These are phyloP conservation scores for Mustelus asterias DNA, from an alignment of 2,113 vertebrate species.

Conservation along the genomic window DNA sequence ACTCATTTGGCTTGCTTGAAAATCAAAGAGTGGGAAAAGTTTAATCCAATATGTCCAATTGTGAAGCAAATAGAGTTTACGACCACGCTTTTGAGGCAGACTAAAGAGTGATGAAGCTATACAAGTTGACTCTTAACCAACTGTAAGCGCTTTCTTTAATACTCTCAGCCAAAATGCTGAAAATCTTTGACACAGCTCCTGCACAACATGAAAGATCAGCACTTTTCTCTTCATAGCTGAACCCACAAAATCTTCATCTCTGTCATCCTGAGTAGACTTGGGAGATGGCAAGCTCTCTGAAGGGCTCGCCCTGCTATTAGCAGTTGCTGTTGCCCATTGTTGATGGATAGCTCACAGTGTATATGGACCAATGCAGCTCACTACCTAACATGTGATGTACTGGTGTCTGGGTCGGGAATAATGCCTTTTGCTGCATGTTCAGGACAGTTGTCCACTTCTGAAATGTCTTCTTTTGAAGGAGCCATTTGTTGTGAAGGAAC, in stretches of 20 bases:
- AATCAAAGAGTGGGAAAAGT: not conserved
- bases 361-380: not conserved
- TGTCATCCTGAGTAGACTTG: not conserved
- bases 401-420: not conserved
- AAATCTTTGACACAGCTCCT: not conserved
- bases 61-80: not conserved
- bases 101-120: not conserved
- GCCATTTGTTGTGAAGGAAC: not conserved
- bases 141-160: not conserved
- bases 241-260: not conserved
- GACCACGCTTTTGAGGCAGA: not conserved
- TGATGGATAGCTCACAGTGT: not conserved
- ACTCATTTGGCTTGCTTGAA: not conserved
- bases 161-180: not conserved
- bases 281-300: not conserved
- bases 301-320: not conserved
- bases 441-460: not conserved
- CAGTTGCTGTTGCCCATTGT: not conserved
- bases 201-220: not conserved
- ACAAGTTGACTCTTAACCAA: not conserved
- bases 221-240: not conserved
- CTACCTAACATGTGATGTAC: not conserved
- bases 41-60: not conserved
- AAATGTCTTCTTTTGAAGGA: not conserved
- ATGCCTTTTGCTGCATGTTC: not conserved